Base-by-base conservation (phyloP, 2,113 vertebrate species). In the Nibea coibor region DNA sequence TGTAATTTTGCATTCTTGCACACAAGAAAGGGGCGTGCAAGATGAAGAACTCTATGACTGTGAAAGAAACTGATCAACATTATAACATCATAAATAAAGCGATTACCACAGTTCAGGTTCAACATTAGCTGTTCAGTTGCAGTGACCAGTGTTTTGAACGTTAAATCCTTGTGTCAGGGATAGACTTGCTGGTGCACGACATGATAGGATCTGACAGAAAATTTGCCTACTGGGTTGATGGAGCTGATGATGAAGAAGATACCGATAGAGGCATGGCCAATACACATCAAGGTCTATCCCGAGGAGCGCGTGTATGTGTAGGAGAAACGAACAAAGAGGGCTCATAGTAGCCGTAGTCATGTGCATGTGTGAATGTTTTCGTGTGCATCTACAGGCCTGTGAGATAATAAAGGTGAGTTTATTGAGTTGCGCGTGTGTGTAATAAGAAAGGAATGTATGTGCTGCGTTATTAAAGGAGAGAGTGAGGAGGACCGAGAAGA, bases 151-250 rank as follows among this genome's bases (percentile, higher is more conserved):
- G 31, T 22, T 5, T 15, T 2, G 45, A 7, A 17, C 39, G 26
- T 28, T 35, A 9, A 68, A 26, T 22, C 26, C n/a, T 61, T 6
- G 1, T 4, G n/a, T 61, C 47, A 67, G 56, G 66, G 15, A 51
- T 20, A 63, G 45, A 19, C 53, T 28, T 61, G 14, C 54, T 62
- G 45, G 22, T 53, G 35, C 47, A 72, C 22, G 2, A 39, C 31
- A 45, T 59, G 24, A 79, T 75, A 72, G 10, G 45, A 83, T 88
- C 88, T 82, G 75, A 72, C 31, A 73, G 76, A 77, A 69, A 57
- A 80, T 86, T 71, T 82, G 63, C 66, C 67, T 26, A 31, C 75
- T 57, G 62, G 57, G 5, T 53, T 63, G 56, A 82, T 72, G 58
- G 35, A 74, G 58, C 31, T 67, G 67, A 15, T 72, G 77, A 76